These are phyloP conservation scores for Limanda limanda DNA, from an alignment of 2,113 vertebrate species.

Conservation along the genomic window DNA sequence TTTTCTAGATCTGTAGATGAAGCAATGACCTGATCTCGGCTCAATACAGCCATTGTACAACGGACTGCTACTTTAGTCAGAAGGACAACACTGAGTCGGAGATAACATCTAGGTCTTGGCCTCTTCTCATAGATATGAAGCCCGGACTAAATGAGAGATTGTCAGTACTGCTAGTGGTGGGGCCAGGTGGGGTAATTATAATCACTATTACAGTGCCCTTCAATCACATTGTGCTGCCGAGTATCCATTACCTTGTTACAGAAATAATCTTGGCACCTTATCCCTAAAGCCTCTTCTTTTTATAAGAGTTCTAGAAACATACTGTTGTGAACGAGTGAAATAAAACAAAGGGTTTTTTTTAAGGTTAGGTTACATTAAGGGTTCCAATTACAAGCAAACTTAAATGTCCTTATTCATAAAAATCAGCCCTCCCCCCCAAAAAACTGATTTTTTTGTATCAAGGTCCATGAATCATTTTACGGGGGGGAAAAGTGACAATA, in stretches of 20 bases:
- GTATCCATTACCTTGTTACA: not conserved
- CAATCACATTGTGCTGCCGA: not conserved
- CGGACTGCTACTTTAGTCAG: not conserved
- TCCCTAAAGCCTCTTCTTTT: not conserved
- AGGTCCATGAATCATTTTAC: too few species aligned
- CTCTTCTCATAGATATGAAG: not conserved
- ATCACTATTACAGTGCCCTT: not conserved
- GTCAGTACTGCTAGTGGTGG: not conserved
- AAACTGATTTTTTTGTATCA: too few species aligned
- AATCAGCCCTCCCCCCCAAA: too few species aligned
- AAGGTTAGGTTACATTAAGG: too few species aligned
- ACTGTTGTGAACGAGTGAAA: not conserved
- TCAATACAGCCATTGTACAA: not conserved
- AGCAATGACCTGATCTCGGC: not conserved
- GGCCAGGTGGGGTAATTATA: not conserved
- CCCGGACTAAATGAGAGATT: not conserved
- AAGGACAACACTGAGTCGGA: not conserved
- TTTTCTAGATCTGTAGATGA: not conserved
- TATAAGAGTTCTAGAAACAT: not conserved
- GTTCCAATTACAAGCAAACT: too few species aligned
- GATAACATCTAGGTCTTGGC: not conserved
- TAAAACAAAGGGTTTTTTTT: too few species aligned
- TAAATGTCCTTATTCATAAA: too few species aligned
- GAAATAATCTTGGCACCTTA: not conserved
- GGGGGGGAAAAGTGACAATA: too few species aligned